Evolutionary conservation across 2,113 vertebrate genomes (phyloP), one percentile per base, ranked within the genome.

Genomic region (Casuarius casuarius): DNA sequence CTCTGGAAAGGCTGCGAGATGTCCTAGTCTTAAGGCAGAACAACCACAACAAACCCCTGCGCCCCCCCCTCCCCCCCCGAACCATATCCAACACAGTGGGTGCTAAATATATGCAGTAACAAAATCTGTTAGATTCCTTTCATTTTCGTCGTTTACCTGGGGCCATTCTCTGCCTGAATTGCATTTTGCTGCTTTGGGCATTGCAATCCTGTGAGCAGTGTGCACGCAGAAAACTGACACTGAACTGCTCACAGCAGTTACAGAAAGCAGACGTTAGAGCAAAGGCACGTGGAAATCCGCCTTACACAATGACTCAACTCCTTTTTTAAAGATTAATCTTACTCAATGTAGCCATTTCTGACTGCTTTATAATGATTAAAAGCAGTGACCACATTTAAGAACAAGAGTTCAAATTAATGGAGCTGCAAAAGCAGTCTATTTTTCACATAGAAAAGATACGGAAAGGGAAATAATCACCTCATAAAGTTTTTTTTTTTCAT

Each of bases 121-220:
- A 23, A 51, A 23, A 13, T 7, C 20, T 3, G 52, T 8, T 73
- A 2, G 46, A 33, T 42, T 29, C 35, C 62, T 65, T 31, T 42
- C 26, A 4, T 38, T 65, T 20, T 5, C 28, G 35, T 22, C 40
- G 9, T 18, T 29, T 9, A 4, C 3, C 15, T 10, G 40, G 40
- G 38, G 6, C 42, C n/a, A 4, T 52, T 10, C 15, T 10, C 15
- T 5, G 44, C 14, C 18, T 29, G 26, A 44, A 68, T 10, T 16
- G 42, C 21, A 7, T 1, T 26, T 10, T 59, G 48, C 44, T 48
- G 5, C 48, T 62, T 74, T 31, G 17, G 15, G 42, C 48, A 16
- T 2, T 3, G 7, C 0, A 0, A 31, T 10, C 5, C 13, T 0
- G 0, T 28, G 19, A 63, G 77, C 44, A 15, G 19, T 33, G 38